These are phyloP conservation scores for Myotis pilosus DNA, from an alignment of 2,797 vertebrate species.

Conservation along the genomic window DNA sequence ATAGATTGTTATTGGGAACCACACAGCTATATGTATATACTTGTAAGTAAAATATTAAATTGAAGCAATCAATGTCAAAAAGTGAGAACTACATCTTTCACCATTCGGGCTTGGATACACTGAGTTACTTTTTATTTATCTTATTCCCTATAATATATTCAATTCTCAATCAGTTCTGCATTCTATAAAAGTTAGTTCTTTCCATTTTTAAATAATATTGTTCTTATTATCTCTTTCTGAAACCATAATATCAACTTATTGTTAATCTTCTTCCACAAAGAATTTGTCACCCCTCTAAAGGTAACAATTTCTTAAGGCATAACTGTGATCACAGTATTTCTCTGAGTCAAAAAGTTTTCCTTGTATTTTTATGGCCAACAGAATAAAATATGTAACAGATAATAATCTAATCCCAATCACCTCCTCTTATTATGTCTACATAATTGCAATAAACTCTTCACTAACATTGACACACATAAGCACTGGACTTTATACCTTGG, in stretches of 20 bases:
- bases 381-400: neutral
- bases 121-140: neutral
- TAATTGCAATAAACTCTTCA: neutral
- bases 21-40: neutral
- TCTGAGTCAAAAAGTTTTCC: neutral
- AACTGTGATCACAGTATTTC: neutral
- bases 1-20: neutral
- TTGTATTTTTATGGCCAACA: neutral
- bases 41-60: neutral
- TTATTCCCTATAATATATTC: neutral
- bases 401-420: neutral
- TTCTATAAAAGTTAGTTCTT: neutral
- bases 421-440: neutral
- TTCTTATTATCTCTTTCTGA: neutral
- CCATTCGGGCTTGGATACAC: neutral
- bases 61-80: neutral
- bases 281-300: neutral
- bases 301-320: neutral
- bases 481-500: neutral
- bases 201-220: neutral
- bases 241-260: neutral
- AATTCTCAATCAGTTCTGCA: neutral
- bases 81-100: neutral
- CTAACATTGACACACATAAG: neutral
- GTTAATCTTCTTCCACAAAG: neutral